phyloP scores from a whole-genome alignment of 2,113 vertebrate genomes.

The Pygoscelis adeliae region DNA sequence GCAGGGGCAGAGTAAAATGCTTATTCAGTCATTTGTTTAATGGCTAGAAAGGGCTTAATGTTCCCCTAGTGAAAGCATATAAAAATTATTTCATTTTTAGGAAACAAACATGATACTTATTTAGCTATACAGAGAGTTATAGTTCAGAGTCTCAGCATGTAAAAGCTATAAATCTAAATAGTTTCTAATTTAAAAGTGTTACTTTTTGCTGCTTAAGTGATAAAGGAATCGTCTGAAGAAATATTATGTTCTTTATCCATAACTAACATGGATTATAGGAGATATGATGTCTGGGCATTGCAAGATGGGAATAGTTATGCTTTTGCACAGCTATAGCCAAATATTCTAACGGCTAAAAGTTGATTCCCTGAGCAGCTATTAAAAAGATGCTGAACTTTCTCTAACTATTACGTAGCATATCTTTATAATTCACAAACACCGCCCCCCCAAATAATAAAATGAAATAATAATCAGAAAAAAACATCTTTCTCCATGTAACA shows the following conservation, averaged over 20 bases:
- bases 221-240: slow-evolving; percentile 15
- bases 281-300: neutral
- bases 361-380: slow-evolving; percentile 2
- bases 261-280: slow-evolving; percentile 34
- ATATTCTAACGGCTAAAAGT: neutral
- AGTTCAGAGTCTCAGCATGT: neutral
- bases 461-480: neutral
- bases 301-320: neutral
- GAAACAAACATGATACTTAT: neutral
- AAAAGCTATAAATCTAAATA: neutral
- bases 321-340: neutral
- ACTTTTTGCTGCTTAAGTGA: slow-evolving; percentile 13
- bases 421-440: neutral
- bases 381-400: slow-evolving; percentile 19
- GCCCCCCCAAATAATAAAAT: neutral
- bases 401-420: neutral
- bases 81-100: neutral
- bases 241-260: neutral
- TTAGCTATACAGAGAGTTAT: neutral
- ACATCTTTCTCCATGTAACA: neutral
- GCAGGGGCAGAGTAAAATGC: neutral
- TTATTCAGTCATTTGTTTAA: neutral
- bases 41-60: neutral
- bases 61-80: neutral
- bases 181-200: slow-evolving; percentile 10